Evolutionary conservation across 1,140 invertebrate species (phyloP).

Genomic region (Ceratina calcarata): DNA sequence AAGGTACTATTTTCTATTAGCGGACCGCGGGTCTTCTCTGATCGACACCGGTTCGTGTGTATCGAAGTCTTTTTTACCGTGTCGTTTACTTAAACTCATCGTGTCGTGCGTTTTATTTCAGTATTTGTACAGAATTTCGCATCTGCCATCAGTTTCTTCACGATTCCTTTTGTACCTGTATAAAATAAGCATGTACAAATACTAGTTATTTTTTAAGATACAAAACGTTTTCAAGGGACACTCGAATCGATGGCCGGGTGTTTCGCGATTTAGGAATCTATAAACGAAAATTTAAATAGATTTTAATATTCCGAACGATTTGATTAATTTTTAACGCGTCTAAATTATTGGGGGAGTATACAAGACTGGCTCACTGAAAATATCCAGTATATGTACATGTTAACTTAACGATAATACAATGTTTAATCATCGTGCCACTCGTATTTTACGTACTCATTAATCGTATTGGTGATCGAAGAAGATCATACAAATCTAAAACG

Average conservation of each 20-base stretch:
- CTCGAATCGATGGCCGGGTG: background rate
- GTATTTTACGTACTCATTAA: slow-evolving; percentile 26
- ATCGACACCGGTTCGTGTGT: background rate
- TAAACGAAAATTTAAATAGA: background rate
- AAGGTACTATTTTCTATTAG: slow-evolving; percentile 58
- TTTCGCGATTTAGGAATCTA: background rate
- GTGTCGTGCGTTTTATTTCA: slow-evolving; percentile 7
- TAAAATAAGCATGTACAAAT: slow-evolving; percentile 43
- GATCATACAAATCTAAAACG: slow-evolving; percentile 19
- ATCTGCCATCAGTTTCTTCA: slow-evolving; percentile 1
- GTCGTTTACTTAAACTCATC: slow-evolving; percentile 21
- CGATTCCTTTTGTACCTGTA: slow-evolving; percentile 36
- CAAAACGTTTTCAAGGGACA: background rate
- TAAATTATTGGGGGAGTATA: background rate
- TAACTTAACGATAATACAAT: slow-evolving; percentile 21
- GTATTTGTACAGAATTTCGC: slow-evolving; percentile 32
- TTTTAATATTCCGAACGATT: background rate
- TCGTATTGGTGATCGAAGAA: slow-evolving; percentile 11
- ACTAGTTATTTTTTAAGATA: slow-evolving; percentile 26
- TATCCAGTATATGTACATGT: slow-evolving; percentile 44
- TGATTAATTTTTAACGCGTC: background rate
- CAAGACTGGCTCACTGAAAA: slow-evolving; percentile 9
- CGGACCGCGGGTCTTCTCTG: too few relatives aligned
- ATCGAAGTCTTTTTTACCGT: slow-evolving; percentile 13
- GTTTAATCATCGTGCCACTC: slow-evolving; percentile 24